These are phyloP conservation scores for Eledone cirrhosa DNA, from an alignment of 2,888 invertebrate species.

Conservation along the genomic window DNA sequence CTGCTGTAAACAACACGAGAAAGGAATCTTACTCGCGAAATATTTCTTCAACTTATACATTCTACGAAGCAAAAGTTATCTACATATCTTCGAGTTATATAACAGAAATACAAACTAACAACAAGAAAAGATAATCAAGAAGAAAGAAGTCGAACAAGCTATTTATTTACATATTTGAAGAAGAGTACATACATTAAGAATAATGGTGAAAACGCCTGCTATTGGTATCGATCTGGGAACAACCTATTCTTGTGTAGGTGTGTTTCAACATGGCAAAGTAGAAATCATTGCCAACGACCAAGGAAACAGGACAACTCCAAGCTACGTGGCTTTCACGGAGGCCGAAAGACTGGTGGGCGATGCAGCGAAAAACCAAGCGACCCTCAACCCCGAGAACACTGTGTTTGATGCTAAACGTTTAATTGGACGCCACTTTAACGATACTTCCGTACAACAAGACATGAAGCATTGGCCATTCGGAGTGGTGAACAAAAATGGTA, in stretches of 20 bases:
- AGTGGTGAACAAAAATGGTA: slow-evolving; percentile 46
- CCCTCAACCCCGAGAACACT: slow-evolving; percentile 80
- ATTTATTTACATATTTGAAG: too few relatives aligned
- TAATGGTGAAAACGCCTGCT: slow-evolving; percentile 51
- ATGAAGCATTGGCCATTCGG: slow-evolving; percentile 63
- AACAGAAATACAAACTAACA: too few relatives aligned
- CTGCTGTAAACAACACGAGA: too few relatives aligned
- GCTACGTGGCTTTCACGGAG: slow-evolving; percentile 78
- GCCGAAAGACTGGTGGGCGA: slow-evolving; percentile 68
- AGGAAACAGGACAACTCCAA: slow-evolving; percentile 79
- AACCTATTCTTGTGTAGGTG: slow-evolving; percentile 75
- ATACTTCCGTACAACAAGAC: slow-evolving; percentile 56
- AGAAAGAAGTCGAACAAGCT: too few relatives aligned
- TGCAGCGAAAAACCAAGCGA: slow-evolving; percentile 70
- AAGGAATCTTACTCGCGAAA: too few relatives aligned
- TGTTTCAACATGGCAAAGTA: slow-evolving; percentile 69
- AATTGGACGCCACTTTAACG: slow-evolving; percentile 60
- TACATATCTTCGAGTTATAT: too few relatives aligned
- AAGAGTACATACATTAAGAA: background rate
- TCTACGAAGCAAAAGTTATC: too few relatives aligned
- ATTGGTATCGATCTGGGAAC: slow-evolving; percentile 92
- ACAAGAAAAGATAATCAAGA: too few relatives aligned
- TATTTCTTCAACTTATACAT: too few relatives aligned
- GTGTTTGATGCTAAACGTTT: slow-evolving; percentile 68
- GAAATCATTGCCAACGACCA: slow-evolving; percentile 70